Evolutionary conservation across 35 echinoderm and acorn worm species (phyloP).

Genomic region (Apostichopus californicus): DNA sequence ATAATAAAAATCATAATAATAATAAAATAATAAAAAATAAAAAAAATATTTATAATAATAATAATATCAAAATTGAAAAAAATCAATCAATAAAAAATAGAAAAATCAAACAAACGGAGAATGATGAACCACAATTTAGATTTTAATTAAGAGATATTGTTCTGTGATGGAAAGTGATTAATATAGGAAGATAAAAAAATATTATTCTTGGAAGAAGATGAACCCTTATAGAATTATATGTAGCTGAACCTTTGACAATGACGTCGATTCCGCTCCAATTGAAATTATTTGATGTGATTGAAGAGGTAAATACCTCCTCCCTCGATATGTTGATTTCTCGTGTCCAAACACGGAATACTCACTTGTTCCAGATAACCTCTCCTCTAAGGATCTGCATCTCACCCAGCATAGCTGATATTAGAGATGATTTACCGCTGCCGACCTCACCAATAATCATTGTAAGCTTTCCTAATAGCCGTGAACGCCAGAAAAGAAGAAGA

Average conservation of each 20-base stretch:
- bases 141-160: too few species aligned
- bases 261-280: not conserved
- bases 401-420: constrained; percentile 80
- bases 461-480: constrained; percentile 62
- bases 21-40: too few species aligned
- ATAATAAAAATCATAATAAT: too few species aligned
- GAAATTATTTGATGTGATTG: not conserved
- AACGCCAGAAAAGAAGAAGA: too few species aligned
- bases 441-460: constrained; percentile 86
- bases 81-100: too few species aligned
- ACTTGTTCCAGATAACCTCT: constrained; percentile 64
- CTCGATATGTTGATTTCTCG: too few species aligned
- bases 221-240: not conserved
- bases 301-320: not conserved
- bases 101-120: too few species aligned
- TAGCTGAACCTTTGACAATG: not conserved
- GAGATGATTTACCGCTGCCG: constrained; percentile 86
- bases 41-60: too few species aligned
- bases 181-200: not conserved
- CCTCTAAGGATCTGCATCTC: constrained; percentile 82
- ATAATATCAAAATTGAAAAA: too few species aligned
- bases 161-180: too few species aligned
- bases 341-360: not conserved
- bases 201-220: not conserved
- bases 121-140: too few species aligned